These are phyloP conservation scores for Cosmopolites sordidus DNA, from an alignment of 2,888 invertebrate genomes.

Conservation along the genomic window DNA sequence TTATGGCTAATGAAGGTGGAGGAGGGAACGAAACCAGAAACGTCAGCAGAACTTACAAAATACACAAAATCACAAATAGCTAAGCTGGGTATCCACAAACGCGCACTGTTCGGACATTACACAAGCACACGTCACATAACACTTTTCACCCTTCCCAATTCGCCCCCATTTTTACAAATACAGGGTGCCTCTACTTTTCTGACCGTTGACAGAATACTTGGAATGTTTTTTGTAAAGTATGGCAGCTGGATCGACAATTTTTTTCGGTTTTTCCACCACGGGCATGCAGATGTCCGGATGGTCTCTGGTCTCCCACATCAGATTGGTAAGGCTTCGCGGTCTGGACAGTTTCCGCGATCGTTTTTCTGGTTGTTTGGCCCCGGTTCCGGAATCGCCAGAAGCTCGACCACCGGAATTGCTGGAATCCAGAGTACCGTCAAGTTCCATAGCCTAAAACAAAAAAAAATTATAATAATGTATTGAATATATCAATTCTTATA, in stretches of 20 bases:
- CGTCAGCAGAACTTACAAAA: conserved; percentile 28
- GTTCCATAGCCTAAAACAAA: conserved; percentile 59
- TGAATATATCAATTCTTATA: no score
- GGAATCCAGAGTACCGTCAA: conserved; percentile 77
- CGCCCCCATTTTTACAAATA: conserved; percentile 46
- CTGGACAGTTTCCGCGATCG: conserved; percentile 75
- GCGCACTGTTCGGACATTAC: no score
- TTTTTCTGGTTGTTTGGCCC: conserved; percentile 77
- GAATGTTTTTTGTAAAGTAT: conserved; percentile 50
- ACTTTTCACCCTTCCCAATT: not conserved
- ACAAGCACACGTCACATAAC: no score
- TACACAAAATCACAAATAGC: conserved; percentile 40
- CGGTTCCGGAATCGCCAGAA: conserved; percentile 73
- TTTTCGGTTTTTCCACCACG: conserved; percentile 40
- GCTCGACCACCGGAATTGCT: conserved; percentile 84
- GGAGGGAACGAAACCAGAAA: not conserved
- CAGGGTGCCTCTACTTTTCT: conserved; percentile 40
- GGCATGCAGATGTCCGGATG: conserved; percentile 43
- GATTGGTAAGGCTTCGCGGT: conserved; percentile 80
- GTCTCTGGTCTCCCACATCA: conserved; percentile 69
- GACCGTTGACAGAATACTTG: conserved; percentile 50
- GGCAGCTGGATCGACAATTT: conserved; percentile 45
- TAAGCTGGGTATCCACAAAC: conserved; percentile 30
- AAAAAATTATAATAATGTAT: no score
- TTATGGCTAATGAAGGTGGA: no score